Evolutionary conservation across 1,140 invertebrate genomes (phyloP).

Genomic region (Branchinecta lindahli): DNA sequence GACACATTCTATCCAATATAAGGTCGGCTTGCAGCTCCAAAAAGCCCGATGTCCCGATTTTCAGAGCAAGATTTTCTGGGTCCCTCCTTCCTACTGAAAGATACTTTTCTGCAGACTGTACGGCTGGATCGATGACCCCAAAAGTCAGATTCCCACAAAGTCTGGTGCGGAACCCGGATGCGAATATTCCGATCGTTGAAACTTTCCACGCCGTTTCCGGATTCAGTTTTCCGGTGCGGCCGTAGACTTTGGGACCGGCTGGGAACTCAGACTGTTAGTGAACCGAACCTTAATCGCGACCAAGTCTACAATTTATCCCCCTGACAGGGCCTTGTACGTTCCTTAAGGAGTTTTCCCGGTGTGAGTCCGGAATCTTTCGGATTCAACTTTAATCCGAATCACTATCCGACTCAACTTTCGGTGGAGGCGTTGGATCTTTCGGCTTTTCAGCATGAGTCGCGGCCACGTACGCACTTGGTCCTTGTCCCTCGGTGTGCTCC

Average conservation of each 20-base stretch:
- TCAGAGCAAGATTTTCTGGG: too few relatives aligned
- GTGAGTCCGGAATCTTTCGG: background rate
- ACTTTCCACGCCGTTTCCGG: background rate
- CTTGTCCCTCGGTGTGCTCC: slow-evolving; percentile 58
- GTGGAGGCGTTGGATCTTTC: slow-evolving; percentile 12
- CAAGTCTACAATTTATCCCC: too few relatives aligned
- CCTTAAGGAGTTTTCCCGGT: slow-evolving; percentile 6
- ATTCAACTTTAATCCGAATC: slow-evolving; percentile 22
- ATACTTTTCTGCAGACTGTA: too few relatives aligned
- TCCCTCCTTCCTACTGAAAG: too few relatives aligned
- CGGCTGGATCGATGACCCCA: too few relatives aligned
- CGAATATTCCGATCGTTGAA: background rate
- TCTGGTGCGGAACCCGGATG: background rate
- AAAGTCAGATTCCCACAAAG: too few relatives aligned
- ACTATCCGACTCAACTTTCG: slow-evolving; percentile 18
- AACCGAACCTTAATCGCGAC: slow-evolving; percentile 12
- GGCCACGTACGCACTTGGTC: slow-evolving; percentile 53
- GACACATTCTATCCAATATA: too few relatives aligned
- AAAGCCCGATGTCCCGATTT: too few relatives aligned
- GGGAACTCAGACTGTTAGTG: background rate
- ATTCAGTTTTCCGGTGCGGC: background rate
- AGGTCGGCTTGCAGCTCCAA: too few relatives aligned
- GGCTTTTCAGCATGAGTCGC: slow-evolving; percentile 40
- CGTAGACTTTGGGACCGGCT: background rate
- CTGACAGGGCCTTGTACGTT: background rate